Evolutionary conservation across 1,140 invertebrate species (phyloP).

Genomic region (Pectinophora gossypiella): DNA sequence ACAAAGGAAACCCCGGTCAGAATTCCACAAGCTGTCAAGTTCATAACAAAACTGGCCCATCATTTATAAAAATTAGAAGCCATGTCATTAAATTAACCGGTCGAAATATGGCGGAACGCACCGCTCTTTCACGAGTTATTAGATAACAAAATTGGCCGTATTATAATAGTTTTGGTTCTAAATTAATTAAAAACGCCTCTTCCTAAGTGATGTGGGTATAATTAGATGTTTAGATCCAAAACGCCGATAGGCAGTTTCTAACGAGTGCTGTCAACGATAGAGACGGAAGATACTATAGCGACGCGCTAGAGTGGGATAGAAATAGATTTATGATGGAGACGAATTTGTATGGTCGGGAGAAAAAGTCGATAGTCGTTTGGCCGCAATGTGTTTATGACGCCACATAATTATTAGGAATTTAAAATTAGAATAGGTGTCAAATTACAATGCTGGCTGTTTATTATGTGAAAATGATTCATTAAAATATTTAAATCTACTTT

Average conservation of each 20-base stretch:
- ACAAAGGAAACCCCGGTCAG: too few species aligned
- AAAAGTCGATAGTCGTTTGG: neutral
- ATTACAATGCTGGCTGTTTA: too few species aligned
- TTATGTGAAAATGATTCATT: too few species aligned
- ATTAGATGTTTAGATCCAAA: conserved; percentile 69
- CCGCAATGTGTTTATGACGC: neutral
- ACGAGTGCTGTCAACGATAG: conserved; percentile 53
- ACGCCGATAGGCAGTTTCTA: conserved; percentile 56
- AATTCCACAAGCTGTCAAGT: neutral
- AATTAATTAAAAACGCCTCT: conserved; percentile 70
- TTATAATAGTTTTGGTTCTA: conserved; percentile 71
- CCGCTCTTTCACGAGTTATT: conserved; percentile 53
- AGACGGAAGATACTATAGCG: conserved; percentile 25
- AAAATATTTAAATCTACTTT: too few species aligned
- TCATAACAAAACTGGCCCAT: neutral
- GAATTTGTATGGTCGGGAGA: conserved; percentile 27
- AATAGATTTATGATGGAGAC: conserved; percentile 41
- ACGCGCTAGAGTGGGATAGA: conserved; percentile 30
- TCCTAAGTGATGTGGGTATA: conserved; percentile 73
- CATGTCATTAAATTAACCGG: conserved; percentile 61
- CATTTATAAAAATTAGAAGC: conserved; percentile 12
- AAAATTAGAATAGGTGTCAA: too few species aligned
- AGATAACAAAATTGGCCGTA: conserved; percentile 68
- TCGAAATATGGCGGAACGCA: conserved; percentile 55
- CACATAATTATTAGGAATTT: neutral